Base-by-base conservation (phyloP, 2,113 vertebrate genomes). In the Alouatta palliata region DNA sequence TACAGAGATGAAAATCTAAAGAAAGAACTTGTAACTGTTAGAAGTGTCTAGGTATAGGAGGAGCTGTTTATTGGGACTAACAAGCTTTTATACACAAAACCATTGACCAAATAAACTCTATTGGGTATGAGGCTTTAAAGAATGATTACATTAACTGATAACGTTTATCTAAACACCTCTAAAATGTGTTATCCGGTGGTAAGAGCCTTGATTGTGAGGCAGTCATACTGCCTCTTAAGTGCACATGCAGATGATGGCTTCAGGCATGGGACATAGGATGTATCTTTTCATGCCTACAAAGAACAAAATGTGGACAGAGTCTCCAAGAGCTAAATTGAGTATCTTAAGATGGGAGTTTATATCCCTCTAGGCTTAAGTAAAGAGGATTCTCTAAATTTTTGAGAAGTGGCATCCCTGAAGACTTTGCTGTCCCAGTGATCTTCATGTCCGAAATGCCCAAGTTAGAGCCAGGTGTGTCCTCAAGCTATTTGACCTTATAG, bases 1-100 rank as follows among this genome's bases (percentile, higher is more conserved):
- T 88, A 40, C 91, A 84, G 12, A 10, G 25, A 70, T 96, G 37
- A 27, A 91, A 96, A 82, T 83, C 40, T 83, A 61, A 89, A 58
- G 47, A 64, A 54, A 87, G 35, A 84, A 89, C 82, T 76, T 32
- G 25, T 85, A 68, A 68, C 16, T 54, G 52, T 77, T 68, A 83
- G 16, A 92, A 3, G 20, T 54, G 14, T 87, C 30, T 32, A 73
- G 5, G 3, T 64, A 61, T 61, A 80, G 25, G 16, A 80, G 49
- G 52, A 95, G 23, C 70, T 91, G 30, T 30, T 92, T 73, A n/a
- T 43, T 81, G 43, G 37, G 4, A 23, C 88, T 87, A 90, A 92
- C 8, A 73, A 49, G 11, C 1, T 68, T 92, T 84, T 49, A 2
- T 52, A 27, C 27, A 66, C 70, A 86, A 86, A 92, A 8, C n/a